phyloP scores from a whole-genome alignment of 2,797 vertebrate species.

The Myotis planiceps region DNA sequence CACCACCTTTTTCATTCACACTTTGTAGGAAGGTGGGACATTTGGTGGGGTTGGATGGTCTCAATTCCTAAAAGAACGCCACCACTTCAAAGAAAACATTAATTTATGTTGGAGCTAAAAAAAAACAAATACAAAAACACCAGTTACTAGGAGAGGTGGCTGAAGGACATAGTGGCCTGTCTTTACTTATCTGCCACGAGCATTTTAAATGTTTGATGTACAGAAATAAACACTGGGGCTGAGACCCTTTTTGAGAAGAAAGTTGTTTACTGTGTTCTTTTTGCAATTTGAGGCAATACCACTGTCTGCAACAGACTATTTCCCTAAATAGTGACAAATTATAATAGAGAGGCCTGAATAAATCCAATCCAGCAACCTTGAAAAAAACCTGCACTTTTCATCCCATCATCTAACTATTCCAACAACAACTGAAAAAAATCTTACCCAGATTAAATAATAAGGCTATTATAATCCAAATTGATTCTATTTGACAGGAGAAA shows the following conservation, averaged over 20 bases:
- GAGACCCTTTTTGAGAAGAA: constrained; percentile 18
- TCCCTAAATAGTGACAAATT: background rate
- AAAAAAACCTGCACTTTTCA: background rate
- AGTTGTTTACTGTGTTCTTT: background rate
- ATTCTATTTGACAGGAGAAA: constrained; percentile 54
- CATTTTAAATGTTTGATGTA: background rate
- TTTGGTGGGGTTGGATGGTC: background rate
- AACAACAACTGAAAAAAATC: background rate
- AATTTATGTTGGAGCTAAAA: constrained; percentile 32
- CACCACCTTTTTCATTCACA: background rate
- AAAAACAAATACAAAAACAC: background rate
- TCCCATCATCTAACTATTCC: background rate
- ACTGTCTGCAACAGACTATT: background rate
- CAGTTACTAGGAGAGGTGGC: background rate
- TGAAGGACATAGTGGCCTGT: background rate
- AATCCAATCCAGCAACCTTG: background rate
- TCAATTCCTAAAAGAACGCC: constrained; percentile 32
- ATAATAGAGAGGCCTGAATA: background rate
- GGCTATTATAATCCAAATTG: background rate
- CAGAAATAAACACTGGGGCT: background rate
- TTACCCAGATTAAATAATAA: background rate
- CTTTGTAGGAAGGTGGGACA: background rate
- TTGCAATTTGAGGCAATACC: background rate
- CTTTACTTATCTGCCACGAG: background rate
- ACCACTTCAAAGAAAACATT: constrained; percentile 25